Evolutionary conservation across 2,113 vertebrate species (phyloP).

Genomic region (Ciconia stormi): DNA sequence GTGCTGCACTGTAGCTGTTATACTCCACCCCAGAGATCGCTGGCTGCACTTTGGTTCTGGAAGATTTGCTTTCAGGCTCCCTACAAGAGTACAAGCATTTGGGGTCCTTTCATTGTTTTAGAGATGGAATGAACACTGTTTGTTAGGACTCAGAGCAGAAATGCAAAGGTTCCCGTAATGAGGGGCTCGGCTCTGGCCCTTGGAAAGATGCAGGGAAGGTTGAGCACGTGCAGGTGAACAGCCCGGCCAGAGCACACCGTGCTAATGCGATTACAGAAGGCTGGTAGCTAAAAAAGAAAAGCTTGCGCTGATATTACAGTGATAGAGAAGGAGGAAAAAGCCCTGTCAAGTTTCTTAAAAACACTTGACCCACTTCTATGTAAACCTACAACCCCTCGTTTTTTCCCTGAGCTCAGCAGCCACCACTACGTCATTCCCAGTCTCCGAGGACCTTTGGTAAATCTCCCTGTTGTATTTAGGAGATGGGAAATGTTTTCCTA

Average conservation of each 20-base stretch:
- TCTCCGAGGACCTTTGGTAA: background rate
- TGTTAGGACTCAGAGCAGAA: background rate
- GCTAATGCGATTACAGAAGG: background rate
- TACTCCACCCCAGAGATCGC: background rate
- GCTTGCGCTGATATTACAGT: background rate
- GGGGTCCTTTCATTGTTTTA: background rate
- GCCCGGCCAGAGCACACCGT: fast-evolving
- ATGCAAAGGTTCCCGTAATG: background rate
- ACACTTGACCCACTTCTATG: background rate
- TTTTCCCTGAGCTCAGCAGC: background rate
- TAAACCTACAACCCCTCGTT: background rate
- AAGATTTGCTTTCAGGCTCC: background rate
- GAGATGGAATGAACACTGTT: background rate
- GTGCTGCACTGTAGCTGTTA: background rate
- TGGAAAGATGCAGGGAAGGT: background rate
- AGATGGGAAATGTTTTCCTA: background rate
- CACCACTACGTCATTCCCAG: fast-evolving
- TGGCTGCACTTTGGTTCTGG: background rate
- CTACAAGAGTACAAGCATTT: background rate
- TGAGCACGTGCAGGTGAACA: background rate
- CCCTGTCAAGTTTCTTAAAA: constrained; percentile 17
- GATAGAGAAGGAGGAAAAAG: background rate
- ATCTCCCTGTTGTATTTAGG: background rate
- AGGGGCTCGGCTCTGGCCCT: background rate
- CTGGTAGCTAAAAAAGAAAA: constrained; percentile 23